Evolutionary conservation across 2,113 vertebrate species (phyloP), one percentile per base, ranked within the genome.

Genomic region (Pseudolaguvia tuberculata): DNA sequence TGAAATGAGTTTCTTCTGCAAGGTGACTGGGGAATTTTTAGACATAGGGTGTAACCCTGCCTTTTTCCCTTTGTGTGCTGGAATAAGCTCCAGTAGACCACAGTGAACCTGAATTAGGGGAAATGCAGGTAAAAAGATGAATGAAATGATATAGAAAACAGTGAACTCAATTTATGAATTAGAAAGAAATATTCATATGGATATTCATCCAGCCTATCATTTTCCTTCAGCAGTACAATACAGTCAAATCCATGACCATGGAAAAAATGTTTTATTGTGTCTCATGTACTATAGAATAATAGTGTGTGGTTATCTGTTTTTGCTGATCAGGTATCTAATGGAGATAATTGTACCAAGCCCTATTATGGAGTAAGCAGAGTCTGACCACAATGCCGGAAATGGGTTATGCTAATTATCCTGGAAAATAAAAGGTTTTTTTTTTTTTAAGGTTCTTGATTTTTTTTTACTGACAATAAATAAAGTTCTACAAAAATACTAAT

Each of bases 321-420:
- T 29, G 45, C 42, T 31, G 69, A 50, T 29, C 35, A 39, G 48
- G 39, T 9, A 21, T 48, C 20, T 18, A 2, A 59, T 15, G 9
- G 62, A 52, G 42, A 69, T 67, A 35, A 29, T 31, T 56, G 14
- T 1, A 10, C 29, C 48, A 63, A n/a, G 7, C 14, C 18, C 20
- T 14, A 58, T 68, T 58, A 53, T 18, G 27, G 18, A 31, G 18
- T 55, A 53, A 68, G 61, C 73, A n/a, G 61, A 56, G 27, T 57
- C 52, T 58, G 63, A 75, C 55, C 42, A 1, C 15, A 75, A 21
- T 8, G 17, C 0, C 5, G 13, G 10, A 66, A 27, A 27, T 48
- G 21, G 63, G 25, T 27, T 27, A 48, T 66, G 63, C 21, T 27
- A 12, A 66, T 66, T 15, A 63, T 14, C 31, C 18, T n/a, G n/a